Evolutionary conservation across 2,888 invertebrate species (phyloP), one percentile per base, ranked within the genome.

Genomic region (Lepidochitona cinerea): DNA sequence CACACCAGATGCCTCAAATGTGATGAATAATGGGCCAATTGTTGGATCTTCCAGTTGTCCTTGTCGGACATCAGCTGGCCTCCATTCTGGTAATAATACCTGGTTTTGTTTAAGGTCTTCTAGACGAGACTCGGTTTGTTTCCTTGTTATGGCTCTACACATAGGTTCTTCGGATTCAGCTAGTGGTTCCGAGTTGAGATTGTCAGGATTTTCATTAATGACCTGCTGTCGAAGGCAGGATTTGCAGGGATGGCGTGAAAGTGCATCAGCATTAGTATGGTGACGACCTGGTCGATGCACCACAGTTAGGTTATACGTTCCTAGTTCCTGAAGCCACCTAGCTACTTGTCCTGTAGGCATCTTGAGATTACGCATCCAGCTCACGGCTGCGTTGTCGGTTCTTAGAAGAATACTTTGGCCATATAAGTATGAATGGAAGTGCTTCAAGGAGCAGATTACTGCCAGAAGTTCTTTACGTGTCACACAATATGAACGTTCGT

Each of bases 401-500:
- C 71, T 32, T 12, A 71, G 37, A 7, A 35, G 6, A 54, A 71
- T 64, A 9, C 36, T 23, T 26, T 35, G 37, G 4, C 71, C 66
- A 26, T 41, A 64, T 14, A 73, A 49, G 33, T 59, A 72, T 29
- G 32, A 37, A 14, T 53, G 37, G 71, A 41, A 73, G 18, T 73
- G 70, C 23, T 65, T 64, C 18, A 71, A 23, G n/a, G 37, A 29
- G 7, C n/a, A n/a, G 18, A 59, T 26, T 23, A 71, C 65, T 1
- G 70, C 70, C 53, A 70, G 32, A 14, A 70, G 37, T 37, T 73
- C 74, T 33, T 41, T 71, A 18, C 35, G 6, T 33, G 70, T 73
- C 26, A 71, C 71, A 52, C 70, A 71, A 53, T 71, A 71, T 32
- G 73, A 54, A 0, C 64, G n/a, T 37, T 74, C 65, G 6, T 72